Evolutionary conservation across 2,113 vertebrate genomes (phyloP).

Genomic region (Columbina picui): DNA sequence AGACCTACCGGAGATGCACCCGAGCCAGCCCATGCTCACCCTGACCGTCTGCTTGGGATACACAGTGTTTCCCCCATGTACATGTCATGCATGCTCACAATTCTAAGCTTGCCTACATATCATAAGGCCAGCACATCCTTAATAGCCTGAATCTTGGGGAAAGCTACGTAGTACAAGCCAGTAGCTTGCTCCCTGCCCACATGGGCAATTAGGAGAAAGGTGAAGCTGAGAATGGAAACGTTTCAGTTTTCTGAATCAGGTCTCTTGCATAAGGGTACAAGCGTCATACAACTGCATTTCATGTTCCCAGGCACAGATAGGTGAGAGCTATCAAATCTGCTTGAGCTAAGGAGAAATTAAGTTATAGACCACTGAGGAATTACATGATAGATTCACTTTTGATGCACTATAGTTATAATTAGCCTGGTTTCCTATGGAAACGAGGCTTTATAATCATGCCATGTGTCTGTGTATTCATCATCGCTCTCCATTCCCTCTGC

Average conservation of each 20-base stretch:
- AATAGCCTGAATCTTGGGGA: neutral
- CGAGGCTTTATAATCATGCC: neutral
- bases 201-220: neutral
- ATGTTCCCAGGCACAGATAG: neutral
- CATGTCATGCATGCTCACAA: rapidly evolving
- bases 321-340: neutral
- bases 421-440: slow-evolving; percentile 10
- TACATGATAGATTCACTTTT: neutral
- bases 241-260: neutral
- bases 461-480: neutral
- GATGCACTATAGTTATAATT: neutral
- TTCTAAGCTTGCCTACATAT: neutral
- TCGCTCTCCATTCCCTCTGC: neutral
- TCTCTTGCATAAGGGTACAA: neutral
- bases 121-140: neutral
- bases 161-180: neutral
- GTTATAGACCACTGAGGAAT: neutral
- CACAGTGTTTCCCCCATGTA: rapidly evolving
- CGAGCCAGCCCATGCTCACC: neutral
- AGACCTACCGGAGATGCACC: rapidly evolving
- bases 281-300: neutral
- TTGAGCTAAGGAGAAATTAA: neutral
- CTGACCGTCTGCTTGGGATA: neutral
- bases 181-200: neutral
- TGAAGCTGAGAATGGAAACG: neutral